Percentiles rank a stretch among this genome's conserved stretches.
These are phyloP conservation scores for Nezara viridula DNA, from an alignment of 2,888 invertebrate genomes.

Conservation along the genomic window DNA sequence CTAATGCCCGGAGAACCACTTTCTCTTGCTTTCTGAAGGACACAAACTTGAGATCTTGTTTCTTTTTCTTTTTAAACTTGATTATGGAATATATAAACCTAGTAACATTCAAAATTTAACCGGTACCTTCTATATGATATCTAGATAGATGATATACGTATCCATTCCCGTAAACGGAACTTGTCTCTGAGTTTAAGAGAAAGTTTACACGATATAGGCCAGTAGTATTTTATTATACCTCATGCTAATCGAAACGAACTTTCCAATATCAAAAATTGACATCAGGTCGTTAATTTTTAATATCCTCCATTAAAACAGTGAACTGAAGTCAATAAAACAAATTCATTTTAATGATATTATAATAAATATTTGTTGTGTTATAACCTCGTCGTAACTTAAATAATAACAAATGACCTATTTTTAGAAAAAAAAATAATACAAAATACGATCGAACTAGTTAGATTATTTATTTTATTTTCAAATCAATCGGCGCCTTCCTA, in stretches of 20 bases:
- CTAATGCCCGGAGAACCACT: not conserved
- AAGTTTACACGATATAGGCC: not conserved
- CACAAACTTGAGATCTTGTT: not conserved
- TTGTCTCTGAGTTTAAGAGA: not conserved
- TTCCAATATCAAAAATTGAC: not conserved
- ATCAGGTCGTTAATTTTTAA: not conserved
- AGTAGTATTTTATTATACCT: constrained; percentile 6
- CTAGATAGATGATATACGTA: no score
- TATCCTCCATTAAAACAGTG: no score
- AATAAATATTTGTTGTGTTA: no score
- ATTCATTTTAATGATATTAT: no score
- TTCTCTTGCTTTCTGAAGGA: constrained; percentile 7
- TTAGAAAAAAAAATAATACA: no score
- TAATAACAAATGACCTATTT: no score
- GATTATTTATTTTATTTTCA: no score
- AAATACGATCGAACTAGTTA: no score
- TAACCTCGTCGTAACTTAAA: no score
- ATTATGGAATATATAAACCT: not conserved
- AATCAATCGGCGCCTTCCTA: no score
- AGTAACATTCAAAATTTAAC: not conserved
- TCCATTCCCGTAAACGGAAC: not conserved
- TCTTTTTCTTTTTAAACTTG: not conserved
- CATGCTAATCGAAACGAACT: not conserved
- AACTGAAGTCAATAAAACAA: no score
- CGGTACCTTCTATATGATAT: no score